Conservation (phyloP, 1,140 invertebrate genomes). For the Meloidogyne floridensis region DNA sequence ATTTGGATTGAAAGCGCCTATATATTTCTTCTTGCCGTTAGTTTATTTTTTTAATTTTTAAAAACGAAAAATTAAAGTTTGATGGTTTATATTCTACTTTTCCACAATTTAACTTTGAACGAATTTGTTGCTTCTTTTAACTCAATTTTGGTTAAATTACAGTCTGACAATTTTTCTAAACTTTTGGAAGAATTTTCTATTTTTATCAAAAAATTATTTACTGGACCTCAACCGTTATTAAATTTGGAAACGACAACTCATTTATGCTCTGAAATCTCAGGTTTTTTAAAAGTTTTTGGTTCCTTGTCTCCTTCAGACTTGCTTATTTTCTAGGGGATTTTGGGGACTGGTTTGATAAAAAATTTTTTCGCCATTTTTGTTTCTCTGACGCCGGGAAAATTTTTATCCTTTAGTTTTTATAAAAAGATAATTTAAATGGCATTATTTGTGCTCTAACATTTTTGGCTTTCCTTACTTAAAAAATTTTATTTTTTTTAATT, state of each 20-base stretch:
- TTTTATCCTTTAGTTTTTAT: too few species aligned
- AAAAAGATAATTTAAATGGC: too few species aligned
- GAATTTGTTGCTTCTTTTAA: background rate
- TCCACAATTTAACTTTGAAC: background rate
- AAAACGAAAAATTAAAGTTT: background rate
- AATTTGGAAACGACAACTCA: slow-evolving; percentile 16
- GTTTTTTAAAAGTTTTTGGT: background rate
- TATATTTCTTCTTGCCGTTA: slow-evolving; percentile 87
- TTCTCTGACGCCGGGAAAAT: too few species aligned
- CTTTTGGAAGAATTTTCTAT: background rate
- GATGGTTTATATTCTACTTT: background rate
- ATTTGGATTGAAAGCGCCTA: slow-evolving; percentile 76
- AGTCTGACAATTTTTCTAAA: background rate
- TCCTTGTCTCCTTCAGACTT: too few species aligned
- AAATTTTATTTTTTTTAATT: background rate
- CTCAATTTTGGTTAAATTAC: background rate
- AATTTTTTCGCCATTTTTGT: too few species aligned
- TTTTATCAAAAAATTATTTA: background rate
- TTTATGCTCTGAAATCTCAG: slow-evolving; percentile 26
- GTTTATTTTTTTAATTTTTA: slow-evolving; percentile 60
- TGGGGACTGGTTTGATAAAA: too few species aligned
- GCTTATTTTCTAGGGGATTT: too few species aligned
- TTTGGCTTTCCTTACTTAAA: too few species aligned
- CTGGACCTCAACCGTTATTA: background rate
- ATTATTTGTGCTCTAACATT: too few species aligned